phyloP scores from a whole-genome alignment of 2,888 invertebrate genomes.

The Xestia ashworthii region DNA sequence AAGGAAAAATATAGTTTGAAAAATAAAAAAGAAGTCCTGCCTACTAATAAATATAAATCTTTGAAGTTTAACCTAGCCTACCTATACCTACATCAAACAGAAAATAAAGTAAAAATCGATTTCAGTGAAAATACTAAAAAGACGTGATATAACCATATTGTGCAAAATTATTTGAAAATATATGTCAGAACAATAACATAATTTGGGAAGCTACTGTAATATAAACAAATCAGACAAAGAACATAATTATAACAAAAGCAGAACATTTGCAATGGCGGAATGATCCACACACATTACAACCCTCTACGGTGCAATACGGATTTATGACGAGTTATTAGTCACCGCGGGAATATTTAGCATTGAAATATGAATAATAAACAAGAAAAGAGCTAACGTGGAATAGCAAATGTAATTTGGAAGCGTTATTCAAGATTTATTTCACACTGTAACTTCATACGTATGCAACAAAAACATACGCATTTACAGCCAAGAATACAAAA shows the following conservation, averaged over 20 bases:
- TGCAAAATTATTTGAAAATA: neutral
- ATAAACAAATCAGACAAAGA: constrained; percentile 63
- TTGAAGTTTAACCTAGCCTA: neutral
- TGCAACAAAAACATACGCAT: constrained; percentile 54
- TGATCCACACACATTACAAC: constrained; percentile 85
- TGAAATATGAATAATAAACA: constrained; percentile 88
- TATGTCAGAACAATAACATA: neutral
- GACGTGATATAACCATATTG: neutral
- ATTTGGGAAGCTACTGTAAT: constrained; percentile 18
- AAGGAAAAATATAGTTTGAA: constrained; percentile 32
- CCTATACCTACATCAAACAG: neutral
- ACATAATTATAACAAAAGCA: constrained; percentile 71
- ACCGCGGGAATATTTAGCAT: constrained; percentile 86
- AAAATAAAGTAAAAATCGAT: neutral
- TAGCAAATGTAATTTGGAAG: constrained; percentile 76
- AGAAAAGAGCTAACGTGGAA: constrained; percentile 81
- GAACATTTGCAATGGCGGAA: constrained; percentile 79
- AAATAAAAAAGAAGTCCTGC: constrained; percentile 30
- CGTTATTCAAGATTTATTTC: constrained; percentile 69
- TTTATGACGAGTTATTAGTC: constrained; percentile 88
- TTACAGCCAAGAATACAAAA: constrained; percentile 59
- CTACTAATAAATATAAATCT: neutral
- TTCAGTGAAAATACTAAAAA: neutral
- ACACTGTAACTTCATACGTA: constrained; percentile 48
- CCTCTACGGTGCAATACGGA: constrained; percentile 86